Evolutionary conservation across 2,797 vertebrate genomes (phyloP).

Genomic region (Diplodus sargus): DNA sequence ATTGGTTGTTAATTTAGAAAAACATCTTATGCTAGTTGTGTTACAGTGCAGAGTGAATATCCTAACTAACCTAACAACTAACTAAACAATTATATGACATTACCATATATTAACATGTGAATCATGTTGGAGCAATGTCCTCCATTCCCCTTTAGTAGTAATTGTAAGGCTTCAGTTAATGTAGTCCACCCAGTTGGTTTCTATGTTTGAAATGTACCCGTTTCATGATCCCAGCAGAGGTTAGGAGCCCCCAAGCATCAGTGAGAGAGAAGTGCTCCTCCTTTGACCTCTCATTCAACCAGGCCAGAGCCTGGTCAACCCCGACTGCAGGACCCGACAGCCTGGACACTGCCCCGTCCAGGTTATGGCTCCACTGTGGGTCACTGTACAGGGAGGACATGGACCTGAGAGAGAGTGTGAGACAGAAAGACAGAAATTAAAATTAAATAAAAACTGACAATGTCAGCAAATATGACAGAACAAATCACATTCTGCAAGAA

Average conservation of each 20-base stretch:
- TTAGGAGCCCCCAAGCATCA: slow-evolving; percentile 71
- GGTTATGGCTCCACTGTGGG: slow-evolving; percentile 35
- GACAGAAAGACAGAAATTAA: neutral
- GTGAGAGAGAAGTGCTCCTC: slow-evolving; percentile 56
- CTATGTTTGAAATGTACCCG: slow-evolving; percentile 44
- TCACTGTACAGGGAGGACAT: slow-evolving; percentile 61
- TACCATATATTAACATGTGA: too few relatives aligned
- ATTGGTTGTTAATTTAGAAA: neutral
- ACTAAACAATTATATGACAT: too few relatives aligned
- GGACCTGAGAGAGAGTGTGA: slow-evolving; percentile 45
- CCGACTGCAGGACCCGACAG: slow-evolving; percentile 6
- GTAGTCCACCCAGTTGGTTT: too few relatives aligned
- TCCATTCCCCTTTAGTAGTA: too few relatives aligned
- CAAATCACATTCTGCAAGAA: too few relatives aligned
- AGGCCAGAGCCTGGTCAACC: slow-evolving; percentile 32
- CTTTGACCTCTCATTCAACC: slow-evolving; percentile 42
- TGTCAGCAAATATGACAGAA: neutral
- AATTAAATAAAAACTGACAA: neutral
- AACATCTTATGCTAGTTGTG: neutral
- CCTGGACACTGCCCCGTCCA: slow-evolving; percentile 25
- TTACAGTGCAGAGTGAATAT: too few relatives aligned
- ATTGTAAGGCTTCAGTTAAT: too few relatives aligned
- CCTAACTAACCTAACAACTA: too few relatives aligned
- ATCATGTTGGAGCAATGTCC: too few relatives aligned
- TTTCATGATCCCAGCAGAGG: slow-evolving; percentile 65